phyloP scores from a whole-genome alignment of 2,797 vertebrate genomes.

The Helicolenus hilgendorfi region DNA sequence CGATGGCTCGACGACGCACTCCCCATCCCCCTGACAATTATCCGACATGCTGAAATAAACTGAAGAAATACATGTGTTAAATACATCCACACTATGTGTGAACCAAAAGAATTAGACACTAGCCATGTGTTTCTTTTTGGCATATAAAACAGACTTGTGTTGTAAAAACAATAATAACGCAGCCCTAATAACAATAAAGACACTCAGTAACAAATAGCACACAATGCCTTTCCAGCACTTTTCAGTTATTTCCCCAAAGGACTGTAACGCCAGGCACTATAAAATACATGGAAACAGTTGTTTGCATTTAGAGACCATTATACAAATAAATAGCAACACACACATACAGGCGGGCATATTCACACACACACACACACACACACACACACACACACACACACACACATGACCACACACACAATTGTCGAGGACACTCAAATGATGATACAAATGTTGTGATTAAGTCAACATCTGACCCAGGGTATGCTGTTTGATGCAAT shows the following conservation, averaged over 20 bases:
- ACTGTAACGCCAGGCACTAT: conserved; percentile 72
- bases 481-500: background rate
- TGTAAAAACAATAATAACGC: conserved; percentile 55
- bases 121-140: background rate
- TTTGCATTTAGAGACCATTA: conserved; percentile 81
- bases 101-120: background rate
- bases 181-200: conserved; percentile 52
- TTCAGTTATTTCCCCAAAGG: conserved; percentile 74
- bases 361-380: conserved; percentile 25
- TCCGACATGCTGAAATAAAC: background rate
- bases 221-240: conserved; percentile 45
- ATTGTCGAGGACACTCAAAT: background rate
- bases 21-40: background rate
- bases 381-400: conserved; percentile 26
- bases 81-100: background rate
- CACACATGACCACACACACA: conserved; percentile 21
- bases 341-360: conserved; percentile 3
- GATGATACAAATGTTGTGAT: background rate
- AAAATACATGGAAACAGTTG: conserved; percentile 85
- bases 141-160: conserved; percentile 7
- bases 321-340: conserved; percentile 61
- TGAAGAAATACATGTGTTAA: background rate
- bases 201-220: conserved; percentile 59
- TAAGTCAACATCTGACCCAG: background rate
- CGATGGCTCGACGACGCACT: background rate